A percentile compares a stretch with the other conserved stretches of the same genome.
These are phyloP conservation scores for Dryas iulia DNA, from an alignment of 1,140 invertebrate species.

Conservation along the genomic window DNA sequence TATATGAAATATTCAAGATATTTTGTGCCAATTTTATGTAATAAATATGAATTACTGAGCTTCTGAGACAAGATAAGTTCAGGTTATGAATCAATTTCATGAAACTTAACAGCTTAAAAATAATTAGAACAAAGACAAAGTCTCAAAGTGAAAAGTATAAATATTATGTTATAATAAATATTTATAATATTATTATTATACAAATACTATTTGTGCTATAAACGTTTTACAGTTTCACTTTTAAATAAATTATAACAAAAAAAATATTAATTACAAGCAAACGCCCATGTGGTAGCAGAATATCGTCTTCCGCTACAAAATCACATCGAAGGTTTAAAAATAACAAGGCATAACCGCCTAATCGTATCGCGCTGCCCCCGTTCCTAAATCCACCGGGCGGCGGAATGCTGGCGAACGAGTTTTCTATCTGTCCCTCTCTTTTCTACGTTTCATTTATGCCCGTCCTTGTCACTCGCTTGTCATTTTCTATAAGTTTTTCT, in stretches of 20 bases:
- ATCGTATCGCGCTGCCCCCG: slow-evolving; percentile 76
- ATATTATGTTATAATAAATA: no score
- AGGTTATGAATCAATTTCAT: no score
- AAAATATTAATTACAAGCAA: slow-evolving; percentile 21
- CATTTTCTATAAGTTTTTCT: slow-evolving; percentile 81
- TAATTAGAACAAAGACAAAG: no score
- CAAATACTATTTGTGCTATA: no score
- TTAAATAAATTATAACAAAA: background rate
- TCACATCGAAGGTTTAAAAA: slow-evolving; percentile 63
- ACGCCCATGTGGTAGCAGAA: slow-evolving; percentile 27
- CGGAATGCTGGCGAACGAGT: slow-evolving; percentile 77
- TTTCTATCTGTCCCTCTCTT: slow-evolving; percentile 70
- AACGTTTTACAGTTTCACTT: background rate
- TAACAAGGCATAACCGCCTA: slow-evolving; percentile 76
- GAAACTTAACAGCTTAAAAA: no score
- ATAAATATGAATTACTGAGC: no score
- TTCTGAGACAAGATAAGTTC: no score
- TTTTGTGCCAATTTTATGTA: no score
- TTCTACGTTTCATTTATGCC: slow-evolving; percentile 57
- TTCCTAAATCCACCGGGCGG: slow-evolving; percentile 78
- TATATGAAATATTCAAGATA: no score
- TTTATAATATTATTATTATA: no score
- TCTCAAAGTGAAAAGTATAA: no score
- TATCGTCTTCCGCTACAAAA: slow-evolving; percentile 42
- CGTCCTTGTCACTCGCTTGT: slow-evolving; percentile 73